Percentiles rank a stretch among this genome's conserved stretches.
phyloP scores from a whole-genome alignment of 2,888 invertebrate species.

The Thymelicus sylvestris region DNA sequence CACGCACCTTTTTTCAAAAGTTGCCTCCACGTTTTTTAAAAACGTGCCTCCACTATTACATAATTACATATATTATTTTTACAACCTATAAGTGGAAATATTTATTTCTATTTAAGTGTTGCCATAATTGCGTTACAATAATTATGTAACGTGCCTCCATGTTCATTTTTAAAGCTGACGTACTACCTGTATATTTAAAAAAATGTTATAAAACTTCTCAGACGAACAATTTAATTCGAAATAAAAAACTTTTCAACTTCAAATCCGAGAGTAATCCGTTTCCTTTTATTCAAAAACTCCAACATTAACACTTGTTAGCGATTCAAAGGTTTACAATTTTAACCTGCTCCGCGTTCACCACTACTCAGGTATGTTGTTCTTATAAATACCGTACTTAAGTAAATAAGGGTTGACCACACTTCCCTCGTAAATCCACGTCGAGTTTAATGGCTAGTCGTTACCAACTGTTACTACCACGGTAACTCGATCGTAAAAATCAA shows the following conservation, averaged over 20 bases:
- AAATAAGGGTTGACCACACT: conserved; percentile 57
- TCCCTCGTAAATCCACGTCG: conserved; percentile 57
- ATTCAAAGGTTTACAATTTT: conserved; percentile 10
- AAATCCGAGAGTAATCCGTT: neutral
- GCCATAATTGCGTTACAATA: too few species aligned
- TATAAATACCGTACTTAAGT: conserved; percentile 61
- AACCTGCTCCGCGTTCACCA: neutral
- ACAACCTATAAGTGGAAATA: too few species aligned
- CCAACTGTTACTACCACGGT: conserved; percentile 46
- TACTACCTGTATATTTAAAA: too few species aligned
- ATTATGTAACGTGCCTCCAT: too few species aligned
- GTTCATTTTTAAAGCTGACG: too few species aligned
- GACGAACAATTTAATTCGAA: too few species aligned
- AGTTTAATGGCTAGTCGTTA: conserved; percentile 60
- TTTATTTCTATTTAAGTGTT: too few species aligned
- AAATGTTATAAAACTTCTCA: too few species aligned
- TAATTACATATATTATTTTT: too few species aligned
- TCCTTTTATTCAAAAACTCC: neutral
- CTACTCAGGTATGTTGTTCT: conserved; percentile 48
- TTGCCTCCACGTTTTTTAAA: too few species aligned
- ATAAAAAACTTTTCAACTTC: neutral
- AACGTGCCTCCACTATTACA: too few species aligned
- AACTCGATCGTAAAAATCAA: conserved; percentile 43
- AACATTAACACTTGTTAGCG: conserved; percentile 13
- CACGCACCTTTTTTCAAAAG: too few species aligned